These are phyloP conservation scores for Gastracanthus pulcherrimus DNA, from an alignment of 2,888 invertebrate species.

Conservation along the genomic window DNA sequence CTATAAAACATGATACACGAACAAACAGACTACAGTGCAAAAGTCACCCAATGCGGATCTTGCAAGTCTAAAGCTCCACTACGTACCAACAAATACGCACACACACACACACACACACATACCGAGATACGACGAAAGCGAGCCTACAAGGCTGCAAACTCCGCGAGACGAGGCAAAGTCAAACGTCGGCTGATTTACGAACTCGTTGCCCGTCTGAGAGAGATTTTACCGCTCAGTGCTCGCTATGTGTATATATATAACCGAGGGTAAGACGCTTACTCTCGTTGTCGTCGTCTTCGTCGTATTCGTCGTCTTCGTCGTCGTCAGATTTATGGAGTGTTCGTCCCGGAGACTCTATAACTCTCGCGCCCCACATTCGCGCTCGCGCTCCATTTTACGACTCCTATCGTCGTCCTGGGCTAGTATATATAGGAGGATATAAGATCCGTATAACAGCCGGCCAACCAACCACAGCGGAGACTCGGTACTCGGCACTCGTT, in stretches of 20 bases:
- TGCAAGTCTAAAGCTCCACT: background rate
- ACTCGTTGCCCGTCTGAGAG: slow-evolving; percentile 66
- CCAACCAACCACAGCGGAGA: slow-evolving; percentile 24
- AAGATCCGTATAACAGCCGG: slow-evolving; percentile 24
- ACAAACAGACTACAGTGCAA: background rate
- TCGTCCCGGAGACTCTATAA: slow-evolving; percentile 66
- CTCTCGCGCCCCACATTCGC: slow-evolving; percentile 60
- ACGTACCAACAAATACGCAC: background rate
- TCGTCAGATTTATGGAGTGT: slow-evolving; percentile 72
- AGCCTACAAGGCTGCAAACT: background rate
- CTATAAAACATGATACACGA: too few relatives aligned
- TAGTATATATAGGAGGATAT: background rate
- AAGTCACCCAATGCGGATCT: background rate
- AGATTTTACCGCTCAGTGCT: too few relatives aligned
- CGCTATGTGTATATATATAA: slow-evolving; percentile 5
- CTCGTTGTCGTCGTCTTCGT: background rate
- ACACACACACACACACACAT: too few relatives aligned
- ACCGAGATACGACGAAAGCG: too few relatives aligned
- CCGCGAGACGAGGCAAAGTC: slow-evolving; percentile 66
- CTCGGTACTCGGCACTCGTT: background rate
- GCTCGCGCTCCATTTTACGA: slow-evolving; percentile 17
- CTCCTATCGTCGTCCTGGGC: slow-evolving; percentile 14
- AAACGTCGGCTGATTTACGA: slow-evolving; percentile 73
- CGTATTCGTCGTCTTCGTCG: background rate
- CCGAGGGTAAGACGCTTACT: background rate